phyloP scores from a whole-genome alignment of 2,888 invertebrate species.

The Apotomis betuletana region DNA sequence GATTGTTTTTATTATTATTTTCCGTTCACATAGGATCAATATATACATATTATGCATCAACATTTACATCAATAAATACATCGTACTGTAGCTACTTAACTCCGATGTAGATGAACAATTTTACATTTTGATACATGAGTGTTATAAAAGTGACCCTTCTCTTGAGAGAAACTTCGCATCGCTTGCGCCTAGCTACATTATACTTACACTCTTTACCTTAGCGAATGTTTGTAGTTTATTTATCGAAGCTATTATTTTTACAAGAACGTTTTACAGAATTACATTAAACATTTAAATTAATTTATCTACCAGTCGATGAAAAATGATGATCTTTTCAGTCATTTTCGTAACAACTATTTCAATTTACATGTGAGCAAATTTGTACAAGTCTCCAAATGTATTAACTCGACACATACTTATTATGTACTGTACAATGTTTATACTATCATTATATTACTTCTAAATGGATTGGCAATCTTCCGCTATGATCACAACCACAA shows the following conservation, averaged over 20 bases:
- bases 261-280: constrained; percentile 43
- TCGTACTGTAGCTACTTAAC: constrained; percentile 65
- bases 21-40: constrained; percentile 80
- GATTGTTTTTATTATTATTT: constrained; percentile 75
- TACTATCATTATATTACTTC: constrained; percentile 55
- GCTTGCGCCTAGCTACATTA: constrained; percentile 12
- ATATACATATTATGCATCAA: constrained; percentile 81
- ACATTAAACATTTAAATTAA: constrained; percentile 45
- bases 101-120: constrained; percentile 62
- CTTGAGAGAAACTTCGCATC: constrained; percentile 46
- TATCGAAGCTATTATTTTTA: constrained; percentile 29
- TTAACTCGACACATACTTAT: constrained; percentile 68
- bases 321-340: constrained; percentile 78
- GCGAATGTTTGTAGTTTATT: constrained; percentile 14
- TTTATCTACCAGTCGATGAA: constrained; percentile 79
- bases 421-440: constrained; percentile 74
- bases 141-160: constrained; percentile 70
- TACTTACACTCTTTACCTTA: constrained; percentile 14
- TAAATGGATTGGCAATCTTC: constrained; percentile 79
- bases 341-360: constrained; percentile 58
- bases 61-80: constrained; percentile 79
- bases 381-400: constrained; percentile 82
- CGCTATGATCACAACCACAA: constrained; percentile 81
- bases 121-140: constrained; percentile 67
- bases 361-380: constrained; percentile 81